phyloP scores from a whole-genome alignment of 1,140 invertebrate genomes.

The Rhyacophila brunnea region DNA sequence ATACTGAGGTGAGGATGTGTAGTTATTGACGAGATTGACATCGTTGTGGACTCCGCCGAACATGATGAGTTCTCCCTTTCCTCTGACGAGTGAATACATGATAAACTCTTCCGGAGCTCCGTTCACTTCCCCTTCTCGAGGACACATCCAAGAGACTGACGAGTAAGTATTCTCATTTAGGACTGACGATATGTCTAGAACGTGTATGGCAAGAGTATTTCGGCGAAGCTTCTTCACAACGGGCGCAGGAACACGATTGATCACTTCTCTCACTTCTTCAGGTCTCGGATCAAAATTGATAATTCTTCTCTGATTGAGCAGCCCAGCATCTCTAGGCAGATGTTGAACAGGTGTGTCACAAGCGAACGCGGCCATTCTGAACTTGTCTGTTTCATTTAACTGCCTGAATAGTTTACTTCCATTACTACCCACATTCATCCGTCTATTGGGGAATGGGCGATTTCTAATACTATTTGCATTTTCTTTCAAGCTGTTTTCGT shows the following conservation, averaged over 20 bases:
- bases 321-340: conserved; percentile 44
- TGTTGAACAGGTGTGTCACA: conserved; percentile 50
- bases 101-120: conserved; percentile 85
- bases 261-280: conserved; percentile 34
- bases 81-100: conserved; percentile 84
- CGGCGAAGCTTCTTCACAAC: conserved; percentile 51
- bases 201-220: conserved; percentile 76
- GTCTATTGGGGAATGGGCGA: conserved; percentile 11
- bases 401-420: conserved; percentile 39
- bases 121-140: conserved; percentile 59
- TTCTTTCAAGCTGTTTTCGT: conserved; percentile 17
- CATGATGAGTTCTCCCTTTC: conserved; percentile 88
- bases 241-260: conserved; percentile 40
- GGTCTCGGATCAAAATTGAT: conserved; percentile 45
- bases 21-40: conserved; percentile 51
- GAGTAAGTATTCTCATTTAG: conserved; percentile 60
- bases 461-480: conserved; percentile 3
- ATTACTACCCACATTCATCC: neutral
- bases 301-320: conserved; percentile 50
- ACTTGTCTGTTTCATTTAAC: conserved; percentile 55
- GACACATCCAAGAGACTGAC: conserved; percentile 75
- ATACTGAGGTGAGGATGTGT: conserved; percentile 60
- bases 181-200: conserved; percentile 80
- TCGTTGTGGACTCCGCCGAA: conserved; percentile 92
- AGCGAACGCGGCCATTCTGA: conserved; percentile 61